Evolutionary conservation across 2,113 vertebrate species (phyloP).

Genomic region (Nansenia antarctica): DNA sequence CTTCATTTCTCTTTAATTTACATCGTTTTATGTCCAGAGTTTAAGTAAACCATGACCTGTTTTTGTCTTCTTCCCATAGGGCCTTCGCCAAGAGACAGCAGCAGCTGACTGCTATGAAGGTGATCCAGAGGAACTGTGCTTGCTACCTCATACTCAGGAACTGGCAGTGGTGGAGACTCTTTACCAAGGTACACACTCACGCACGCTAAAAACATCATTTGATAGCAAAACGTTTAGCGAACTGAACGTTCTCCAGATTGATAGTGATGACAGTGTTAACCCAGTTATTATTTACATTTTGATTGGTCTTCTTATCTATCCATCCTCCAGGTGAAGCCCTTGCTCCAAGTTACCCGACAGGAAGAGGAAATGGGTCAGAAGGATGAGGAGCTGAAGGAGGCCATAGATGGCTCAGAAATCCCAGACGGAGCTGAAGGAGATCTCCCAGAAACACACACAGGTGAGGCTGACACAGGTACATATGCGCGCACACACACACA

Average conservation of each 20-base stretch:
- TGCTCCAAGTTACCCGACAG: conserved; percentile 95
- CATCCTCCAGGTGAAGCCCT: conserved; percentile 89
- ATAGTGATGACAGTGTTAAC: neutral
- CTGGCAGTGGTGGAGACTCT: conserved; percentile 98
- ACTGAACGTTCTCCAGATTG: no score
- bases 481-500: neutral
- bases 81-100: conserved; percentile 92
- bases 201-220: neutral
- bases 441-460: conserved; percentile 87
- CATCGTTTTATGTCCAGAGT: no score
- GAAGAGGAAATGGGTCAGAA: conserved; percentile 97
- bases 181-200: conserved; percentile 83
- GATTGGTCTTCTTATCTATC: no score
- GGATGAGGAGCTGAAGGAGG: conserved; percentile 88
- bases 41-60: no score
- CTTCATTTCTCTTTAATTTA: no score
- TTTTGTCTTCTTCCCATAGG: conserved; percentile 60
- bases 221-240: no score
- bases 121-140: conserved; percentile 93
- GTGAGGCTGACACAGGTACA: conserved; percentile 53
- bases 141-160: conserved; percentile 94
- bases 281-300: neutral
- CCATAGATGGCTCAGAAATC: conserved; percentile 83
- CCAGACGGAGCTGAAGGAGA: conserved; percentile 85
- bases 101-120: conserved; percentile 93